Evolutionary conservation across 2,888 invertebrate species (phyloP).

Genomic region (Strigamia maritima): DNA sequence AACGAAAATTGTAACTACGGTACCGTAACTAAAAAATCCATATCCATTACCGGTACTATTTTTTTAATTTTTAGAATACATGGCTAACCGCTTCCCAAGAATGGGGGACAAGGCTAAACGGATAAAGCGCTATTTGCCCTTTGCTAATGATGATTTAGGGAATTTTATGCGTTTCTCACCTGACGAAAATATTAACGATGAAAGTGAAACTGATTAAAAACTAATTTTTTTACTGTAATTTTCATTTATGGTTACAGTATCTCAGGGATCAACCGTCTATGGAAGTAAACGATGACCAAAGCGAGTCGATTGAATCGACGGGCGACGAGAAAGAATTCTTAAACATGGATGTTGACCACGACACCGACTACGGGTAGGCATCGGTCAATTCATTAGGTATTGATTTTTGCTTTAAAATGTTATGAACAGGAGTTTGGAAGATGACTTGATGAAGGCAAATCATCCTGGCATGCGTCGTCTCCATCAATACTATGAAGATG

Average conservation of each 20-base stretch:
- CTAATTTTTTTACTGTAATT: not conserved
- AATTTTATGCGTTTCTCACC: not conserved
- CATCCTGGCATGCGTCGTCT: conserved; percentile 1
- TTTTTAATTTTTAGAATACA: not conserved
- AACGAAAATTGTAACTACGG: not conserved
- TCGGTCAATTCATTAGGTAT: not conserved
- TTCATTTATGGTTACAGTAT: not conserved
- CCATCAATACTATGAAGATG: not conserved
- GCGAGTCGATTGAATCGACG: not conserved
- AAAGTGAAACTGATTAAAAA: not conserved
- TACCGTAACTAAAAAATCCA: not conserved
- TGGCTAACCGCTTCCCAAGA: not conserved
- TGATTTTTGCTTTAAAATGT: not conserved
- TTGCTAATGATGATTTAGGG: not conserved
- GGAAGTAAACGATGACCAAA: not conserved
- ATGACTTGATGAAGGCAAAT: not conserved
- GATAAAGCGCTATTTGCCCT: not conserved
- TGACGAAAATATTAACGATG: not conserved
- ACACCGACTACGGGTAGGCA: not conserved
- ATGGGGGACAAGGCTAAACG: not conserved
- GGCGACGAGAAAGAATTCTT: not conserved
- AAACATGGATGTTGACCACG: not conserved
- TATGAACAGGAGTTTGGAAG: not conserved
- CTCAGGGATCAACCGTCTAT: not conserved
- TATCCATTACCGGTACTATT: not conserved